Base-by-base conservation (phyloP, 1,140 invertebrate genomes). In the Aphis craccivora region DNA sequence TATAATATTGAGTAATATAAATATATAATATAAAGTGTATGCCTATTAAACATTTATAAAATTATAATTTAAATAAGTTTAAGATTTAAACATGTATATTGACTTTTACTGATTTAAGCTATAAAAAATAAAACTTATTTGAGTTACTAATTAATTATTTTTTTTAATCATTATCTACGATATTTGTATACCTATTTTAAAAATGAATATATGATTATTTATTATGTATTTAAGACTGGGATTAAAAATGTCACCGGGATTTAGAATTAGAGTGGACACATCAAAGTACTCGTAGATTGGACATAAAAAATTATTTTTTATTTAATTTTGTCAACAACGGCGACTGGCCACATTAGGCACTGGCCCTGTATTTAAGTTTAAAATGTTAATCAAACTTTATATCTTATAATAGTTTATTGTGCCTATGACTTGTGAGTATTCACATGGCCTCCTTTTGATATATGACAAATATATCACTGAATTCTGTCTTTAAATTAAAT, bases 371-470 rank as follows among this genome's bases (percentile, higher is more conserved):
- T 67, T 67, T 14, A 14, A 67, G 25, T 14, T 67, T 14, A 30
- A 67, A 67, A 67, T 14, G 3, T 14, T 9, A 30, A 30, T 30
- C 7, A 25, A 25, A 60, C 8, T 60, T 25, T 25, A 25, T 60
- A 60, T 53, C 6, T 53, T 22, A 30, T 30, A 30, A 60, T 60
- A 11, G 48, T 51, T 51, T 51, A 60, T 25, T 60, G 30, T 60
- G 30, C 9, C 55, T 60, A 25, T 30, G 55, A 60, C 2, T 30
- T 60, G 25, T 30, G 55, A 60, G 9, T n/a, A 76, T 76, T 76
- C 30, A n/a, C 0, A n/a, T 6, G n/a, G 4, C 0, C 4, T 35
- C 30, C 1, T 18, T 18, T n/a, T 35, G n/a, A 8, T 18, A n/a
- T 4, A 3, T n/a, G 11, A 14, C 14, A 76, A 76, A 76, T 76